Percentiles rank a stretch among this genome's conserved stretches.
phyloP scores from a whole-genome alignment of 2,797 vertebrate genomes.

The Enteromius mattozi region DNA sequence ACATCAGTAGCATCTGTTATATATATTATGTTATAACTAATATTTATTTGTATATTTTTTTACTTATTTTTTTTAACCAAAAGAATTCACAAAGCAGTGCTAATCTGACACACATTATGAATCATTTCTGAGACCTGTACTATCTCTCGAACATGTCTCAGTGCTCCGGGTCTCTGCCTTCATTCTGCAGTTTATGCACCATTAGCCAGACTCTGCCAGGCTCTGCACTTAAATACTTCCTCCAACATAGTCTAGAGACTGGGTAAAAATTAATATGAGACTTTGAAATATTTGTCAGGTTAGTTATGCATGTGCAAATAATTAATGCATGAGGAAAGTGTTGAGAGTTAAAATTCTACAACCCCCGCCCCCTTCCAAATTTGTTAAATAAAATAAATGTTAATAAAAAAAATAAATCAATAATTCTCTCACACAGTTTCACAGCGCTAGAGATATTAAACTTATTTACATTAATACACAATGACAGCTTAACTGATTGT shows the following conservation, averaged over 20 bases:
- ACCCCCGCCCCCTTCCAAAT: neutral
- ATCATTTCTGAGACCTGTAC: neutral
- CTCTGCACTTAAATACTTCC: neutral
- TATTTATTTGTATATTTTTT: too few relatives aligned
- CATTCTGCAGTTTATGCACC: neutral
- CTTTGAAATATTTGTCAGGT: constrained; percentile 23
- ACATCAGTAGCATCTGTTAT: too few relatives aligned
- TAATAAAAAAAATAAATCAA: neutral
- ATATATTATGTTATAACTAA: too few relatives aligned
- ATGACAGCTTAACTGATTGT: constrained; percentile 37
- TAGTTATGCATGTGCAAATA: constrained; percentile 19
- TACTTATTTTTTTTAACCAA: neutral
- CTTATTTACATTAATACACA: constrained; percentile 33
- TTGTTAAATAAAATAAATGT: constrained; percentile 10
- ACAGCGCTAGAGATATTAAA: neutral
- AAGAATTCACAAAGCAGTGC: neutral
- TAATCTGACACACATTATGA: neutral
- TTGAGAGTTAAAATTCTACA: neutral
- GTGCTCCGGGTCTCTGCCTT: neutral
- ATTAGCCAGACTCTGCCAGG: constrained; percentile 20
- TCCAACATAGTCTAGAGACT: neutral
- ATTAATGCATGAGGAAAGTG: neutral
- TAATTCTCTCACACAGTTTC: neutral
- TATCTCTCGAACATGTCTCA: neutral
- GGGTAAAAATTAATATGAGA: neutral